Percentiles rank a stretch among this genome's conserved stretches.
These are phyloP conservation scores for Diplazon laetatorius DNA, from an alignment of 2,888 invertebrate species.

Conservation along the genomic window DNA sequence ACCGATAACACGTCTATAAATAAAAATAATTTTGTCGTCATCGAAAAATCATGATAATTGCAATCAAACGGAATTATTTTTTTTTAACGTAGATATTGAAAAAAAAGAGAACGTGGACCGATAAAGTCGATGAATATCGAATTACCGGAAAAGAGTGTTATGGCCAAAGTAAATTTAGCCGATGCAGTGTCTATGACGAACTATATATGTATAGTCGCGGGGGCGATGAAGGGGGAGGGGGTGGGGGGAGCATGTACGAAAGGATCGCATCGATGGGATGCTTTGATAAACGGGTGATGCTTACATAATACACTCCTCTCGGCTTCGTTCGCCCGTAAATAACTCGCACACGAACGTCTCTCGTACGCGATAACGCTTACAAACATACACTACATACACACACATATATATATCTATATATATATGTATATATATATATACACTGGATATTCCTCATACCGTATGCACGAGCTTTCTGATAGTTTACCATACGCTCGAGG, in stretches of 20 bases:
- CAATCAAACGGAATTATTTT: too few relatives aligned
- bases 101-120: neutral
- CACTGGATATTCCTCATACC: neutral
- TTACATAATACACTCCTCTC: slow-evolving; percentile 34
- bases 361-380: neutral
- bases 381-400: neutral
- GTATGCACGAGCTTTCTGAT: slow-evolving; percentile 33
- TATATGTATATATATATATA: too few relatives aligned
- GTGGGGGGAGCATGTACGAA: neutral
- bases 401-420: neutral
- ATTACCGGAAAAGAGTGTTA: too few relatives aligned
- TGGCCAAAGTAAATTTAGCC: neutral
- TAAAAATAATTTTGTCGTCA: too few relatives aligned
- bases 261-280: slow-evolving; percentile 39
- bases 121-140: too few relatives aligned
- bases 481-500: slow-evolving; percentile 41
- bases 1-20: too few relatives aligned
- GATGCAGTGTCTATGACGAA: neutral
- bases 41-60: too few relatives aligned
- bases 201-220: neutral
- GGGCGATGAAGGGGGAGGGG: neutral
- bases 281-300: slow-evolving; percentile 53
- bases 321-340: slow-evolving; percentile 66
- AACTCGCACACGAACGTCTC: slow-evolving; percentile 62
- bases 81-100: too few relatives aligned